A percentile compares a stretch with the other conserved stretches of the same genome.
These are phyloP conservation scores for Anthonomus grandis DNA, from an alignment of 1,140 invertebrate genomes.

Conservation along the genomic window DNA sequence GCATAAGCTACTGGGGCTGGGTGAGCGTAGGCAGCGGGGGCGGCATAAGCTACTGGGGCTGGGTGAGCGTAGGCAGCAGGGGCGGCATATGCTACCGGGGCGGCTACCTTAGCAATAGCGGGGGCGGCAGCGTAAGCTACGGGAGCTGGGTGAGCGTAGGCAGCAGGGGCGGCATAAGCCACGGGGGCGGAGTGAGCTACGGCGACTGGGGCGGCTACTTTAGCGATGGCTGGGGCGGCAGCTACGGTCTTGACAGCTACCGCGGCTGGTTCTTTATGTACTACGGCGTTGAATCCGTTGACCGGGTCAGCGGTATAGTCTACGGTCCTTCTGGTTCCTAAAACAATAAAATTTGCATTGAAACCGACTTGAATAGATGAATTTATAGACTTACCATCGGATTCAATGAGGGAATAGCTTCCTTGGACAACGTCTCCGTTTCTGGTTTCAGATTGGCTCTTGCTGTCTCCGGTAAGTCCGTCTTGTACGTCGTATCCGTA, in stretches of 20 bases:
- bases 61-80: slow-evolving; percentile 36
- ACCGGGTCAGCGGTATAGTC: slow-evolving; percentile 63
- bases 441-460: slow-evolving; percentile 57
- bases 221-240: slow-evolving; percentile 28
- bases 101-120: slow-evolving; percentile 32
- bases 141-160: slow-evolving; percentile 24
- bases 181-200: slow-evolving; percentile 8
- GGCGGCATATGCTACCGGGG: slow-evolving; percentile 43
- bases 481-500: slow-evolving; percentile 59
- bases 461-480: slow-evolving; percentile 57
- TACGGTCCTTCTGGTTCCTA: slow-evolving; percentile 56
- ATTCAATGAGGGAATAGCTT: slow-evolving; percentile 25
- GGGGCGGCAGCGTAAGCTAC: slow-evolving; percentile 21
- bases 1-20: slow-evolving; percentile 19
- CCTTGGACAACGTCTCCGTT: slow-evolving; percentile 65
- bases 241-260: slow-evolving; percentile 44
- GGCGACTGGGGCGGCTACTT: slow-evolving; percentile 40
- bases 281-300: slow-evolving; percentile 55
- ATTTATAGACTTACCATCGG: slow-evolving; percentile 12
- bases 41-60: slow-evolving; percentile 18
- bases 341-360: not conserved
- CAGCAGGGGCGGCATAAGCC: slow-evolving; percentile 24
- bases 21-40: slow-evolving; percentile 21
- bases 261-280: slow-evolving; percentile 42
- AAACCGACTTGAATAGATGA: not conserved